Evolutionary conservation across 2,113 vertebrate species (phyloP).

Genomic region (Melanerpes aurifrons): DNA sequence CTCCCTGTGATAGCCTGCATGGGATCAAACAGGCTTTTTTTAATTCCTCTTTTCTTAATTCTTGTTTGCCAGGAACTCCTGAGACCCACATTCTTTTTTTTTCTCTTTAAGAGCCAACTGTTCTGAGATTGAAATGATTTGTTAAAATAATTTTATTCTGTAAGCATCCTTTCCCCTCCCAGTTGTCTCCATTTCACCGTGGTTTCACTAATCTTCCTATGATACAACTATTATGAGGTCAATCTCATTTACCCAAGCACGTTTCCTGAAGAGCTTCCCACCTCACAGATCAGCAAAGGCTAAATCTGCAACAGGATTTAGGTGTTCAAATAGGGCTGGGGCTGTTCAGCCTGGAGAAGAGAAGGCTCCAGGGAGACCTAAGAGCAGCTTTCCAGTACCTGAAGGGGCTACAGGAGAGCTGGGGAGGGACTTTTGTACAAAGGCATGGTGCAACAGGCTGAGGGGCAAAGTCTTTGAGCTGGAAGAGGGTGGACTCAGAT

Average conservation of each 20-base stretch:
- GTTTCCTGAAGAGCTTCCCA: background rate
- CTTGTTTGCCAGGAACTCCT: background rate
- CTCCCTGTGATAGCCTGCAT: background rate
- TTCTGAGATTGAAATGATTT: background rate
- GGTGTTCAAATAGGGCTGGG: background rate
- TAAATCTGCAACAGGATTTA: background rate
- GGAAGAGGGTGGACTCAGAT: too few species aligned
- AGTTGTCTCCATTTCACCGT: background rate
- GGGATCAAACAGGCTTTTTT: background rate
- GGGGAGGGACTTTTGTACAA: too few species aligned
- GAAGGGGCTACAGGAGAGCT: too few species aligned
- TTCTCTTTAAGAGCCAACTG: background rate
- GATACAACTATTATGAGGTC: background rate
- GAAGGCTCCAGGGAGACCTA: too few species aligned
- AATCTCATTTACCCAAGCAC: background rate
- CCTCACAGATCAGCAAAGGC: background rate
- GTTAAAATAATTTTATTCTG: background rate
- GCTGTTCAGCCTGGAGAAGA: too few species aligned
- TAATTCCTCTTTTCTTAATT: background rate
- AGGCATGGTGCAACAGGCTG: too few species aligned
- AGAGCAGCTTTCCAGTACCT: too few species aligned
- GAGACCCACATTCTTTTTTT: background rate
- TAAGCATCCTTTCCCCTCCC: background rate
- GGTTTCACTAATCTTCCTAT: background rate
- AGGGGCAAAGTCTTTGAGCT: too few species aligned